These are phyloP conservation scores for Venturia canescens DNA, from an alignment of 1,140 invertebrate genomes.

Conservation along the genomic window DNA sequence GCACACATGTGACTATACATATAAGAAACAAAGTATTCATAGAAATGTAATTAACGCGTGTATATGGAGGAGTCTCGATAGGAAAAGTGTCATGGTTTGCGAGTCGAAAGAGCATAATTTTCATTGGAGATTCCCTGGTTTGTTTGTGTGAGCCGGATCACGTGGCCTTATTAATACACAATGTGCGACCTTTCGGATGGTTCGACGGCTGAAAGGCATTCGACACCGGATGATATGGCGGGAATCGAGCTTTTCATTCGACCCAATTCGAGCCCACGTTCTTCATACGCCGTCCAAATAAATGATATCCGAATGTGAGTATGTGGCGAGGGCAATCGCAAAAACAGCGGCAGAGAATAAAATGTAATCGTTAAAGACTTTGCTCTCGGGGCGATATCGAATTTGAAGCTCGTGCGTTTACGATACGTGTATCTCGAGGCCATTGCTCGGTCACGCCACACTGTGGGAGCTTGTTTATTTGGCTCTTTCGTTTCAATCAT, in stretches of 20 bases:
- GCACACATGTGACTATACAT: too few relatives aligned
- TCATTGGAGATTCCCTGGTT: constrained; percentile 25
- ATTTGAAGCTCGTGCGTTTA: too few relatives aligned
- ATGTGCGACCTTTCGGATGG: constrained; percentile 4
- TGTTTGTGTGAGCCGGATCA: constrained; percentile 11
- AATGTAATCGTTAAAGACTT: constrained; percentile 8
- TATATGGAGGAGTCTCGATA: too few relatives aligned
- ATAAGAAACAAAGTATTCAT: too few relatives aligned
- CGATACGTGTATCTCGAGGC: not conserved
- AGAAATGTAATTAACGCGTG: too few relatives aligned
- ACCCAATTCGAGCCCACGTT: not conserved
- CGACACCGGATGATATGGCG: not conserved
- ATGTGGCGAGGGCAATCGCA: not conserved
- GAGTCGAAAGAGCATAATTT: constrained; percentile 26
- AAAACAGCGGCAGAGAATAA: not conserved
- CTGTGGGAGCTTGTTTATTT: not conserved
- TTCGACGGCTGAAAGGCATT: not conserved
- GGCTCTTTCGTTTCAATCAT: not conserved
- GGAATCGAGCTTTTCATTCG: not conserved
- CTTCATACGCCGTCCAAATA: too few relatives aligned
- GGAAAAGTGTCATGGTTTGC: constrained; percentile 10
- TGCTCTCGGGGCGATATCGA: not conserved
- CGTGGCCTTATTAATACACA: constrained; percentile 11
- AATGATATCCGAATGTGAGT: not conserved
- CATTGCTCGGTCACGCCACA: not conserved